Percentiles rank a stretch among this genome's conserved stretches.
These are phyloP conservation scores for Corythornis leucogaster DNA, from an alignment of 2,797 vertebrate species.

Conservation along the genomic window DNA sequence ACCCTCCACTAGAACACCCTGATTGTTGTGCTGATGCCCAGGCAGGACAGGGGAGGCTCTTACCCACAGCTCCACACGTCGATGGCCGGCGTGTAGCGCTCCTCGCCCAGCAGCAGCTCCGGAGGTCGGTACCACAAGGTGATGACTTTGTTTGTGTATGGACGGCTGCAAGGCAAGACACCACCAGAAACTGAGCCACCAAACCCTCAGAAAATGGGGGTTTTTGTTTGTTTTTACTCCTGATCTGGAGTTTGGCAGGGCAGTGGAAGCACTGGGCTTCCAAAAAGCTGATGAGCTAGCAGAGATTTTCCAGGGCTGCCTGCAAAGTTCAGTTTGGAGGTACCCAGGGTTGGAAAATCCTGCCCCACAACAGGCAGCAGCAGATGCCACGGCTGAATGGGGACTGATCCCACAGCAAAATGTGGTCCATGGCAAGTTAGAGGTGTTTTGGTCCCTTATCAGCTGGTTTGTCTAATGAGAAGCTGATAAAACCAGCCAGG, in stretches of 20 bases:
- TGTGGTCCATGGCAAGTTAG: rapidly evolving
- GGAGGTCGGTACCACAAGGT: conserved; percentile 98
- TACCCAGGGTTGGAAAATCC: background rate
- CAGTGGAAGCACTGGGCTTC: background rate
- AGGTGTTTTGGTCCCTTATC: background rate
- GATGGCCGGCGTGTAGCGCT: conserved; percentile 95
- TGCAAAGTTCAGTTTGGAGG: background rate
- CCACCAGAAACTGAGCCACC: background rate
- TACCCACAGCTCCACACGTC: conserved; percentile 99
- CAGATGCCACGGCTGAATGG: background rate
- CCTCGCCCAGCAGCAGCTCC: conserved; percentile 95
- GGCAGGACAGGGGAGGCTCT: conserved; percentile 48
- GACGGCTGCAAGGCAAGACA: conserved; percentile 84
- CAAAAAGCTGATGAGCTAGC: background rate
- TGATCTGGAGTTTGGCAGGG: background rate
- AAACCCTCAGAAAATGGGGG: rapidly evolving
- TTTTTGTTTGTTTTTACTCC: background rate
- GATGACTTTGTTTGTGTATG: conserved; percentile 99
- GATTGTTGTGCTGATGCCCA: rapidly evolving
- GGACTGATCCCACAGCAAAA: background rate
- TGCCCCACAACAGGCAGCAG: background rate
- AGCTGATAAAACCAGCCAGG: background rate
- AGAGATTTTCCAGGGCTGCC: background rate
- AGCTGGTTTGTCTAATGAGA: background rate
- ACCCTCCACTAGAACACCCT: rapidly evolving